Evolutionary conservation across 2,888 invertebrate genomes (phyloP), one percentile per base, ranked within the genome.

Genomic region (Isoperla grammatica): DNA sequence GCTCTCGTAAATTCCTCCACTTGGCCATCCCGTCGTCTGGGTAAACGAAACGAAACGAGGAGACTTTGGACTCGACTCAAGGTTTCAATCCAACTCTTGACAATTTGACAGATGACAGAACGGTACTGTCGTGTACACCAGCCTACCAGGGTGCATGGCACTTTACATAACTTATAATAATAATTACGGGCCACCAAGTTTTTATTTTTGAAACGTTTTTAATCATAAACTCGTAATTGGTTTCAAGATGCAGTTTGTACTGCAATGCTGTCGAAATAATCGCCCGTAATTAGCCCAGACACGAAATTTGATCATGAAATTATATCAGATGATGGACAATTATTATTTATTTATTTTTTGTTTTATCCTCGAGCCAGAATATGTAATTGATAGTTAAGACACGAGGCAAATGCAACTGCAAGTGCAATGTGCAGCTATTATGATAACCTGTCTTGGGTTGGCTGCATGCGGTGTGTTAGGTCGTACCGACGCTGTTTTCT

Each of bases 231-330:
- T 40, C 42, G 13, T 40, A 40, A 40, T 40, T 40, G 42, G 42
- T 40, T 40, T 40, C 12, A 40, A 40, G 42, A 40, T 40, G 42
- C 42, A 40, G 13, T 40, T 40, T 13, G 4, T 5, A 40, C n/a
- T 40, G 42, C 42, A 40, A 40, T 3, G 15, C 42, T 13, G 42
- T 40, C 42, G 5, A 40, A 40, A 13, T 13, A 40, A 12, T 40
- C n/a, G 42, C 4, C n/a, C 11, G 42, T 12, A 40, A 13, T 13
- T 40, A 40, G 15, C 11, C 15, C 5, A 4, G 42, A 40, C 42
- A 40, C 42, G 42, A 40, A 40, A 40, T 40, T 40, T 40, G 42
- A 40, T 40, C 42, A 40, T 40, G 42, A 40, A 40, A 40, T 40
- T 40, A 40, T 40, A 40, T 40, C 11, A 15, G 15, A 40, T 13